Evolutionary conservation across 2,113 vertebrate species (phyloP).

Genomic region (Lota lota): DNA sequence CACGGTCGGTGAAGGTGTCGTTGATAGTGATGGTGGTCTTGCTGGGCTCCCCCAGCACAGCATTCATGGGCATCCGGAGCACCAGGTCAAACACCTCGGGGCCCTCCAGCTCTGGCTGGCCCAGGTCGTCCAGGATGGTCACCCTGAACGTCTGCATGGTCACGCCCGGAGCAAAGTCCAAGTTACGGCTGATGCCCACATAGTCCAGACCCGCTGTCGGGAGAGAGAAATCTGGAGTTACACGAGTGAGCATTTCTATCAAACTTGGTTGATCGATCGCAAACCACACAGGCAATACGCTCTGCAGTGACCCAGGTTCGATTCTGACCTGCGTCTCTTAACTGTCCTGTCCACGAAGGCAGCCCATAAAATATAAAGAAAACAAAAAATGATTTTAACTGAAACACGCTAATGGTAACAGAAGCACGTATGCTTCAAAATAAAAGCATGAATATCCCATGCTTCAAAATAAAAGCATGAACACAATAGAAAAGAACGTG

Average conservation of each 20-base stretch:
- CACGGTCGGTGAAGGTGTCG: slow-evolving; percentile 74
- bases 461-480: no score
- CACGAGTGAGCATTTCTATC: neutral
- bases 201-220: slow-evolving; percentile 81
- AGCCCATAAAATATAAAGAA: no score
- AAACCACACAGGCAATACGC: no score
- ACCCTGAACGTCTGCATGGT: slow-evolving; percentile 79
- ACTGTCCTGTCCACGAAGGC: no score
- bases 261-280: neutral
- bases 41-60: slow-evolving; percentile 80
- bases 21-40: slow-evolving; percentile 80
- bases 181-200: slow-evolving; percentile 77
- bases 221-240: slow-evolving; percentile 10
- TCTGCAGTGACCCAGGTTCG: no score
- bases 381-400: no score
- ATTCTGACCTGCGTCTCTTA: no score
- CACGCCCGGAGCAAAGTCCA: slow-evolving; percentile 82
- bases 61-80: slow-evolving; percentile 78
- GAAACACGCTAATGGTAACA: no score
- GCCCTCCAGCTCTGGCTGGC: slow-evolving; percentile 80
- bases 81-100: slow-evolving; percentile 80
- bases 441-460: no score
- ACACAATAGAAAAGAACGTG: neutral
- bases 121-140: slow-evolving; percentile 81
- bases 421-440: no score